These are phyloP conservation scores for Fragum whitleyi DNA, from an alignment of 2,888 invertebrate genomes.

Conservation along the genomic window DNA sequence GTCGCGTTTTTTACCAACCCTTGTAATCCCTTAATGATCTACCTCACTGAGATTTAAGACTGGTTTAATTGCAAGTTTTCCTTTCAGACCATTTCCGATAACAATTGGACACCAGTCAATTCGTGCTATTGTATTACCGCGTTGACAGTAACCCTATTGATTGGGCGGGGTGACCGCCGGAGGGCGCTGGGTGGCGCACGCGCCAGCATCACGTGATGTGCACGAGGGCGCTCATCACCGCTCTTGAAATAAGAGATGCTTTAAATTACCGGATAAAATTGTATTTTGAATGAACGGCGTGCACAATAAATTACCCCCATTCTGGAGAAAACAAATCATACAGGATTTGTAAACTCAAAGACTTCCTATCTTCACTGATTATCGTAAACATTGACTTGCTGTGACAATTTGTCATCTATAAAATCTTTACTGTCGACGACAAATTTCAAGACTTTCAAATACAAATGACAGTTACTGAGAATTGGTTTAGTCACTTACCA, in stretches of 20 bases:
- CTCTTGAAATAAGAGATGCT: conserved; percentile 18
- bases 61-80: conserved; percentile 54
- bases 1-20: conserved; percentile 13
- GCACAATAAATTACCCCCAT: conserved; percentile 27
- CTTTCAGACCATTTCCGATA: conserved; percentile 39
- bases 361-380: neutral
- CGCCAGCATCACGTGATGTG: conserved; percentile 38
- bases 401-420: neutral
- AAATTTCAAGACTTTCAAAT: no score
- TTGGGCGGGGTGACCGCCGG: conserved; percentile 25
- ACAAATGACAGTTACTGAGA: no score
- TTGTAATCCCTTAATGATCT: conserved; percentile 19
- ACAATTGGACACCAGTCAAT: conserved; percentile 59
- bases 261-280: conserved; percentile 28
- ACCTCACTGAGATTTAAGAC: conserved; percentile 14
- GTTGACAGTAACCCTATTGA: conserved; percentile 53
- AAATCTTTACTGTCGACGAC: no score
- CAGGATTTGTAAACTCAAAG: neutral
- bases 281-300: conserved; percentile 23
- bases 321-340: conserved; percentile 13
- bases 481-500: no score
- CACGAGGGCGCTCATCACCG: conserved; percentile 35
- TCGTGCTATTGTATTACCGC: conserved; percentile 35
- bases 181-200: conserved; percentile 26
- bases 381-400: neutral